phyloP scores from a whole-genome alignment of 2,888 invertebrate genomes.

The Rosalia funebris region DNA sequence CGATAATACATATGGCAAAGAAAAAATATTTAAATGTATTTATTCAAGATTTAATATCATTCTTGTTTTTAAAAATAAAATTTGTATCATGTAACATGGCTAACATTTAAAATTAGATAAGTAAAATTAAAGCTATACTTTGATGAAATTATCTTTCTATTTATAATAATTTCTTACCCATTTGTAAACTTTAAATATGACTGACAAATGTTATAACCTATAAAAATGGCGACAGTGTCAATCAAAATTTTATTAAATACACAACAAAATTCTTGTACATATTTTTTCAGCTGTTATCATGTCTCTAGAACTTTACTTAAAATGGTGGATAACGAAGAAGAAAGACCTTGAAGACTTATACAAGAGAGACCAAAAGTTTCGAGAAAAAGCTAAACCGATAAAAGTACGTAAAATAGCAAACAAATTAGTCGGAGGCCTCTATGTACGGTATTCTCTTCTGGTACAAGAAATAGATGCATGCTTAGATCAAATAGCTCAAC shows the following conservation, averaged over 20 bases:
- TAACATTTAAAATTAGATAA: no score
- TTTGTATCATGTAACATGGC: no score
- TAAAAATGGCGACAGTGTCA: no score
- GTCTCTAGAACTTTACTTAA: constrained; percentile 65
- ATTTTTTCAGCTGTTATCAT: constrained; percentile 52
- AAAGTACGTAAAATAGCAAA: constrained; percentile 66
- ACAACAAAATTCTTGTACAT: constrained; percentile 1
- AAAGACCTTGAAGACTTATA: constrained; percentile 61
- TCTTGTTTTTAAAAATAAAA: no score
- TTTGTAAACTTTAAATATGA: no score
- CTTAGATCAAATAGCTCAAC: constrained; percentile 72
- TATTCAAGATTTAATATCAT: no score
- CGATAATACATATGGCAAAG: no score
- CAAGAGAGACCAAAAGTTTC: constrained; percentile 59
- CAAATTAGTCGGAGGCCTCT: constrained; percentile 66
- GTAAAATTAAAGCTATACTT: no score
- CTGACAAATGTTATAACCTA: no score
- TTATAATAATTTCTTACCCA: no score
- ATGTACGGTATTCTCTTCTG: constrained; percentile 66
- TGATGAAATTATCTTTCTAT: no score
- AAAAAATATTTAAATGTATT: no score
- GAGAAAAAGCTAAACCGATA: constrained; percentile 44
- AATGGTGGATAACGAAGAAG: constrained; percentile 65
- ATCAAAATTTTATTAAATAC: constrained; percentile 5
- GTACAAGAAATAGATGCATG: constrained; percentile 70